A percentile compares a stretch with the other conserved stretches of the same genome.
phyloP scores from a whole-genome alignment of 2,797 vertebrate species.

The Acanthopagrus latus region DNA sequence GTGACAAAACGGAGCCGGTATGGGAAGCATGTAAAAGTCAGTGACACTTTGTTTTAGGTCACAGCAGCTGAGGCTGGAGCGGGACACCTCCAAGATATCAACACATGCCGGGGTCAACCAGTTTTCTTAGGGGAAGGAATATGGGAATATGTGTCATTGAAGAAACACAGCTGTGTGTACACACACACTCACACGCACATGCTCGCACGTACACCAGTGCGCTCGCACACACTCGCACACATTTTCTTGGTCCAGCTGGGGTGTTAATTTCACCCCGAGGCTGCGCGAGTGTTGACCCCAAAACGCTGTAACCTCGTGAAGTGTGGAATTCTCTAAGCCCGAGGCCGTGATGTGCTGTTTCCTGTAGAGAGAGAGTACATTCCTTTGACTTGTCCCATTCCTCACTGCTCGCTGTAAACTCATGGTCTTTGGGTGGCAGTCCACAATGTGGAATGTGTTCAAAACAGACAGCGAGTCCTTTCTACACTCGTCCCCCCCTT shows the following conservation, averaged over 20 bases:
- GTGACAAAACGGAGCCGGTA: slow-evolving; percentile 7
- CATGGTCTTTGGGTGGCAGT: slow-evolving; percentile 74
- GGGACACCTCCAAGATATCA: slow-evolving; percentile 70
- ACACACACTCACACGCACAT: slow-evolving; percentile 54
- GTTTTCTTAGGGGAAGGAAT: slow-evolving; percentile 75
- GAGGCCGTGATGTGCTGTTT: slow-evolving; percentile 83
- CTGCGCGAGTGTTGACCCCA: slow-evolving; percentile 82
- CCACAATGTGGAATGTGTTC: slow-evolving; percentile 57
- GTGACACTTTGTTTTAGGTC: slow-evolving; percentile 72
- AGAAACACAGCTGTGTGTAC: slow-evolving; percentile 85
- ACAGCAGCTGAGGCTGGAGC: slow-evolving; percentile 58
- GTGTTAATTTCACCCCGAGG: slow-evolving; percentile 86
- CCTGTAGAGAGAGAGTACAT: slow-evolving; percentile 78
- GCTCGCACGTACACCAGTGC: slow-evolving; percentile 44
- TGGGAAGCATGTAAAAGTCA: slow-evolving; percentile 49
- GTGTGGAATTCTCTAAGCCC: slow-evolving; percentile 81
- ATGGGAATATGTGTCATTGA: slow-evolving; percentile 82
- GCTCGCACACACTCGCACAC: slow-evolving; percentile 42
- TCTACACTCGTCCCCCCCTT: slow-evolving; percentile 22
- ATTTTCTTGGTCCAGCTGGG: slow-evolving; percentile 81
- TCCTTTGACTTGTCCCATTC: slow-evolving; percentile 79
- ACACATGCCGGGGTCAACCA: slow-evolving; percentile 73
- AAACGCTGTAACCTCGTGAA: slow-evolving; percentile 83
- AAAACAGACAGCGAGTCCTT: slow-evolving; percentile 51
- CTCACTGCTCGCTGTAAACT: slow-evolving; percentile 68